These are phyloP conservation scores for Crotalus tigris DNA, from an alignment of 2,113 vertebrate genomes.

Conservation along the genomic window DNA sequence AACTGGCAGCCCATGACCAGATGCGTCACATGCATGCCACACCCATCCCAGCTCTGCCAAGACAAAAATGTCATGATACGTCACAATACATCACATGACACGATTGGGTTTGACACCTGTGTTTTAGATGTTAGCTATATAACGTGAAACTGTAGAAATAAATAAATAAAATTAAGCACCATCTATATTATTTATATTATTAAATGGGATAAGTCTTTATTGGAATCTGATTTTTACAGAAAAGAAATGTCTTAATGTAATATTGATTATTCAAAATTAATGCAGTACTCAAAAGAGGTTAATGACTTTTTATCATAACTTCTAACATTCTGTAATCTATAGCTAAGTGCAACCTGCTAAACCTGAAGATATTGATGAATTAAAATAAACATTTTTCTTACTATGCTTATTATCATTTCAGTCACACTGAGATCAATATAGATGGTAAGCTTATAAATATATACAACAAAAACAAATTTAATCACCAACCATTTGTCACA, in stretches of 20 bases:
- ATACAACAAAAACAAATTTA: background rate
- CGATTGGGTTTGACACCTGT: too few relatives aligned
- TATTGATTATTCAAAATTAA: slow-evolving; percentile 16
- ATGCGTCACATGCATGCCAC: too few relatives aligned
- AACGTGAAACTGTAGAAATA: slow-evolving; percentile 23
- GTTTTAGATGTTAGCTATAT: slow-evolving; percentile 19
- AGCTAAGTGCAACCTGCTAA: background rate
- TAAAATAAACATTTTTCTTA: background rate
- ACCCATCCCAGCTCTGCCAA: too few relatives aligned
- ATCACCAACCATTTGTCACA: background rate
- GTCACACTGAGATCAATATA: background rate
- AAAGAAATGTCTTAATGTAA: slow-evolving; percentile 15
- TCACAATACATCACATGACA: too few relatives aligned
- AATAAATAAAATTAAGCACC: slow-evolving; percentile 40
- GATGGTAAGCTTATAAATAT: background rate
- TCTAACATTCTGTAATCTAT: background rate
- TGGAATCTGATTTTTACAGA: slow-evolving; percentile 43
- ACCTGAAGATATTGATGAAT: background rate
- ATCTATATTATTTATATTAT: slow-evolving; percentile 42
- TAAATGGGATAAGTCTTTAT: background rate
- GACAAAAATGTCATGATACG: too few relatives aligned
- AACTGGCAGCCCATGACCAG: too few relatives aligned
- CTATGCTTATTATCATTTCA: background rate
- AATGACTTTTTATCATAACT: background rate
- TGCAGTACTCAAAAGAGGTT: slow-evolving; percentile 2